Percentiles rank a stretch among this genome's conserved stretches.
These are phyloP conservation scores for Gulo gulo DNA, from an alignment of 2,113 vertebrate genomes.

Conservation along the genomic window DNA sequence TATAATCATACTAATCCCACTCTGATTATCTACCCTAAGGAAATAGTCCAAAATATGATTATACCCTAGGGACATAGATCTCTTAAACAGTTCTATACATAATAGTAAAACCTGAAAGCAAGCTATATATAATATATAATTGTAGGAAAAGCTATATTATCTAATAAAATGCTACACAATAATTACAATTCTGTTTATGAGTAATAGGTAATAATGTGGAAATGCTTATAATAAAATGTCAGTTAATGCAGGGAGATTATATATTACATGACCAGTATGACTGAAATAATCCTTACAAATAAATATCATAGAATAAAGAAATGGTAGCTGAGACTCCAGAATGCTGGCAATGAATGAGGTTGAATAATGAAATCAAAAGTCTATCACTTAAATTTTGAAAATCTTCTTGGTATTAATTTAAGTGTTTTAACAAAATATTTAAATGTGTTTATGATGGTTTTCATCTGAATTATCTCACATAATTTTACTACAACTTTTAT, in stretches of 20 bases:
- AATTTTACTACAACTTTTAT: background rate
- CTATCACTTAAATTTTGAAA: background rate
- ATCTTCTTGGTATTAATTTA: background rate
- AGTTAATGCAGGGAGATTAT: background rate
- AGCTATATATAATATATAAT: background rate
- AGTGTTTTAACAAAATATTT: background rate
- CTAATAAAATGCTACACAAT: background rate
- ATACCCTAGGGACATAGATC: background rate
- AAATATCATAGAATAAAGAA: background rate
- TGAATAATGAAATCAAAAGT: background rate
- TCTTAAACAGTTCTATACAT: background rate
- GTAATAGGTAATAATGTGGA: background rate
- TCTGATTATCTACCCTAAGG: background rate
- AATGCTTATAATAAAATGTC: background rate
- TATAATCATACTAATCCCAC: background rate
- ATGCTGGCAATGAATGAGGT: background rate
- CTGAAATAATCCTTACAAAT: background rate
- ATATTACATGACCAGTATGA: background rate
- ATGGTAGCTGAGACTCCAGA: background rate
- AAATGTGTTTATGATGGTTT: background rate
- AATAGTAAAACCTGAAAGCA: background rate
- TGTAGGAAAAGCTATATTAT: background rate
- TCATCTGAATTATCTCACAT: background rate
- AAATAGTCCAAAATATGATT: background rate
- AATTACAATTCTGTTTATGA: background rate